phyloP scores from a whole-genome alignment of 2,888 invertebrate species.

The Dicyrtoma fusca region DNA sequence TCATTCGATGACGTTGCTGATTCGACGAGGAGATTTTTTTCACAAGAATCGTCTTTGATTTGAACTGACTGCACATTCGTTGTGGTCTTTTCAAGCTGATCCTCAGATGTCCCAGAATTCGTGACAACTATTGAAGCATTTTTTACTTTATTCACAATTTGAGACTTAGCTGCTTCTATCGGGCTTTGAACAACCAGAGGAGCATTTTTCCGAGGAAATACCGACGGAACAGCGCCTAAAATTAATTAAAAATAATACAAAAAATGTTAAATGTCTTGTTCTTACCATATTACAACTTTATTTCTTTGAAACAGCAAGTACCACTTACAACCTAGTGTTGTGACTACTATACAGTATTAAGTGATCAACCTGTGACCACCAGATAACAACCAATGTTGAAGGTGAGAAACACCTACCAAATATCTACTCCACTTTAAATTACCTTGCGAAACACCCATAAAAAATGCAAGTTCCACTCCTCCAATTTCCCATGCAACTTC shows the following conservation, averaged over 20 bases:
- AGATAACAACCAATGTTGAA: too few species aligned
- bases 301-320: too few species aligned
- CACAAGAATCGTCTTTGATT: not conserved
- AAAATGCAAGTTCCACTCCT: too few species aligned
- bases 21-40: conserved; percentile 38
- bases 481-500: too few species aligned
- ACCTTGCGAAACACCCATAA: too few species aligned
- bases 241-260: conserved; percentile 15
- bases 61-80: not conserved
- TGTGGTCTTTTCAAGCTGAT: not conserved
- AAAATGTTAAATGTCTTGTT: too few species aligned
- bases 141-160: not conserved
- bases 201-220: conserved; percentile 52
- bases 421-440: too few species aligned
- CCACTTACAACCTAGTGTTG: too few species aligned
- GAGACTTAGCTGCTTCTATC: conserved; percentile 21
- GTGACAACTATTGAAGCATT: not conserved
- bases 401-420: too few species aligned
- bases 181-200: conserved; percentile 51
- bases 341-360: too few species aligned
- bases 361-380: too few species aligned
- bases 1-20: conserved; percentile 45
- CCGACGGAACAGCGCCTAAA: conserved; percentile 54
- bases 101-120: not conserved
- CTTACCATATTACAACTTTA: too few species aligned